These are phyloP conservation scores for Pheosia tremula DNA, from an alignment of 2,888 invertebrate species.

Conservation along the genomic window DNA sequence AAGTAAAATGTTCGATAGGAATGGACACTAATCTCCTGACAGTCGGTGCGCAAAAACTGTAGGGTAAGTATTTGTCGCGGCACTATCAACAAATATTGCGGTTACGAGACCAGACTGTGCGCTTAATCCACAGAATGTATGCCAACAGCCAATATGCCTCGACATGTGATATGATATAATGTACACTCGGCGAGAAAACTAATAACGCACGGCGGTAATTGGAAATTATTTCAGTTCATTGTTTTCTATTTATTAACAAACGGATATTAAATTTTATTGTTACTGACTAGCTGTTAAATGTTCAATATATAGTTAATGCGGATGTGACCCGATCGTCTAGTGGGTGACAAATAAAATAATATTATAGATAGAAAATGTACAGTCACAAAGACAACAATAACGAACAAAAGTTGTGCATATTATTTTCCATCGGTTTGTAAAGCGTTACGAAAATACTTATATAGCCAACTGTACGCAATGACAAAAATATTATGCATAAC, in stretches of 20 bases:
- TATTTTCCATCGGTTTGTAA: conserved; percentile 14
- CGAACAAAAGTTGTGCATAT: background rate
- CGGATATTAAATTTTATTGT: background rate
- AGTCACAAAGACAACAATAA: background rate
- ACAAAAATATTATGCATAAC: conserved; percentile 23
- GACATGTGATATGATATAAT: conserved; percentile 54
- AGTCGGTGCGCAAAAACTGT: conserved; percentile 44
- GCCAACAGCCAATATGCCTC: conserved; percentile 49
- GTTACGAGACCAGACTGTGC: conserved; percentile 54
- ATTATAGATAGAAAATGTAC: background rate
- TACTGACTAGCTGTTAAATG: background rate
- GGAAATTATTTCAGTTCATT: conserved; percentile 11
- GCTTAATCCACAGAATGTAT: conserved; percentile 58
- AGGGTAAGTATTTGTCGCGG: conserved; percentile 37
- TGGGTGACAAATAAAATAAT: background rate
- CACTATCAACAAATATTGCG: conserved; percentile 58
- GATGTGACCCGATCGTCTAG: background rate
- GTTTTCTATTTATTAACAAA: background rate
- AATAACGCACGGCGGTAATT: conserved; percentile 10
- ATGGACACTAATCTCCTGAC: conserved; percentile 43
- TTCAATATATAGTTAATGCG: background rate
- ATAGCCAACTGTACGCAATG: conserved; percentile 21
- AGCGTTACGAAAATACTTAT: conserved; percentile 21
- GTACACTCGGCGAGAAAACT: conserved; percentile 35
- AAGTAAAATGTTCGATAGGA: conserved; percentile 46